Percentiles rank a stretch among this genome's conserved stretches.
These are phyloP conservation scores for Philereme vetulata DNA, from an alignment of 2,888 invertebrate species.

Conservation along the genomic window DNA sequence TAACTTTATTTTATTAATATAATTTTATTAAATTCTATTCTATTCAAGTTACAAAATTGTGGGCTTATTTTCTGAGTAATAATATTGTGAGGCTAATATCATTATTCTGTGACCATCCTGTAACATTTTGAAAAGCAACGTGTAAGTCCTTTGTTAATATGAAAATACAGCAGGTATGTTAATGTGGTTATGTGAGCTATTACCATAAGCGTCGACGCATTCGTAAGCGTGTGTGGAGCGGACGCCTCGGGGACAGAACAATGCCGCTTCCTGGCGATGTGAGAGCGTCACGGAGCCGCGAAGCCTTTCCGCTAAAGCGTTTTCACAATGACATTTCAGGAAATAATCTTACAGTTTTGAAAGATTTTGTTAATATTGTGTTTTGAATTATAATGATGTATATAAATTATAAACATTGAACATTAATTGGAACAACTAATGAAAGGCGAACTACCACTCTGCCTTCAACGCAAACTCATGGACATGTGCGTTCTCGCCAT, in stretches of 20 bases:
- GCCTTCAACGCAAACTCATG: too few species aligned
- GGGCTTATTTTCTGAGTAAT: too few species aligned
- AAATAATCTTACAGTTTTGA: too few species aligned
- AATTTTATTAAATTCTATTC: too few species aligned
- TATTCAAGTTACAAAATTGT: too few species aligned
- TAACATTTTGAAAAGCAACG: background rate
- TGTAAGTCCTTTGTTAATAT: constrained; percentile 48
- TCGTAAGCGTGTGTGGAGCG: constrained; percentile 46
- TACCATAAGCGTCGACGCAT: constrained; percentile 33
- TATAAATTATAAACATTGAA: too few species aligned
- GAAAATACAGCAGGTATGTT: constrained; percentile 55
- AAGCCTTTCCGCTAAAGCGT: constrained; percentile 51
- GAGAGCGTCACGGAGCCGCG: constrained; percentile 41
- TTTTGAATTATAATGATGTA: background rate
- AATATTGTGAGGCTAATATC: too few species aligned
- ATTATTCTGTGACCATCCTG: background rate
- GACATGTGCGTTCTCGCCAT: too few species aligned
- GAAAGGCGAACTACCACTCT: too few species aligned
- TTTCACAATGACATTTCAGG: constrained; percentile 1
- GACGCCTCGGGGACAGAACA: constrained; percentile 61
- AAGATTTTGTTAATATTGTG: background rate
- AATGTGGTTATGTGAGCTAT: constrained; percentile 51
- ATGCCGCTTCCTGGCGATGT: constrained; percentile 55
- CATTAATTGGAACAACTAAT: too few species aligned
- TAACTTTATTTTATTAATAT: too few species aligned